Evolutionary conservation across 2,888 invertebrate genomes (phyloP).

Genomic region (Elgonia sp.): DNA sequence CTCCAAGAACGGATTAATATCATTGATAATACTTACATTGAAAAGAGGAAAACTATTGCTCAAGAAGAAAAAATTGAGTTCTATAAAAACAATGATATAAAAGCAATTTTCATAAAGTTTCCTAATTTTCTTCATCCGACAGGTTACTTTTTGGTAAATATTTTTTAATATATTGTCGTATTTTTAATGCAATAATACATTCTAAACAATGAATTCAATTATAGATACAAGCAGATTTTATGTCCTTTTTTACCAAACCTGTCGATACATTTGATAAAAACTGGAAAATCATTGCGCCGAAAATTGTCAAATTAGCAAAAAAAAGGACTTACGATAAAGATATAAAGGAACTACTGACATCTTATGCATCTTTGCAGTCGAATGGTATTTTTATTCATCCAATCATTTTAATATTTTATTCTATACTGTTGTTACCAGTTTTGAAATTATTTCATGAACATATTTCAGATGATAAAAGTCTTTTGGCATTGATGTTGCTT

Average conservation of each 20-base stretch:
- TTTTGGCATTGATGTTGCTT: conserved; percentile 18
- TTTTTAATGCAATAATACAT: background rate
- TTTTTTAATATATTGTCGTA: background rate
- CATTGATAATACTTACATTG: conserved; percentile 57
- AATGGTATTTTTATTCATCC: too few species aligned
- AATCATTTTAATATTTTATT: too few species aligned
- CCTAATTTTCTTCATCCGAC: conserved; percentile 52
- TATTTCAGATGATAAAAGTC: background rate
- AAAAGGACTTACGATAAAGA: conserved; percentile 8
- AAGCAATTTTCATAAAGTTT: conserved; percentile 39
- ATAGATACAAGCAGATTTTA: conserved; percentile 44
- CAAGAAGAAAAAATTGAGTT: conserved; percentile 43
- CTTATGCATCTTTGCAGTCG: too few species aligned
- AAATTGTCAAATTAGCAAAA: conserved; percentile 39
- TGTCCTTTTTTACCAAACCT: conserved; percentile 30
- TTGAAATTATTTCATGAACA: too few species aligned
- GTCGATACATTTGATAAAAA: conserved; percentile 20
- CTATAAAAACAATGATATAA: conserved; percentile 37
- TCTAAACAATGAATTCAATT: too few species aligned
- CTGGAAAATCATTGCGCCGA: conserved; percentile 9
- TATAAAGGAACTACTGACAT: too few species aligned
- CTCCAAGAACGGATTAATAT: conserved; percentile 41
- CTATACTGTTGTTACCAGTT: too few species aligned
- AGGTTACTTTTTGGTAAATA: conserved; percentile 56
- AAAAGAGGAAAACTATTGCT: conserved; percentile 42